phyloP scores from a whole-genome alignment of 2,113 vertebrate genomes.

The Lucifuga dentata region DNA sequence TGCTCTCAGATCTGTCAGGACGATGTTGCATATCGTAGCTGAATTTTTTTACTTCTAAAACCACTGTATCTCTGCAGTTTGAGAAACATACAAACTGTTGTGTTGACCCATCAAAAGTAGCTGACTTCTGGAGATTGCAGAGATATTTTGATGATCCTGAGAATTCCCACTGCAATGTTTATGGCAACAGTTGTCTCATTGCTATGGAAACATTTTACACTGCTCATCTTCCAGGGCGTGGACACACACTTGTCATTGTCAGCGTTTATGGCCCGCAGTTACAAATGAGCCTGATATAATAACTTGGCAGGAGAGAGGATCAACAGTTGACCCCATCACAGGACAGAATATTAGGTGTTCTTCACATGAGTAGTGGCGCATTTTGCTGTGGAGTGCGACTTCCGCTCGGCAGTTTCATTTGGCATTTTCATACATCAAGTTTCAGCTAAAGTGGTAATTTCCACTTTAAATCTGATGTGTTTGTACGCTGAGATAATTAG shows the following conservation, averaged over 20 bases:
- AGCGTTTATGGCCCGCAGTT: constrained; percentile 49
- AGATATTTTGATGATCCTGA: constrained; percentile 29
- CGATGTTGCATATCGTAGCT: constrained; percentile 38
- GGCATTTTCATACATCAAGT: background rate
- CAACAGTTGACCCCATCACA: constrained; percentile 51
- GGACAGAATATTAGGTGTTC: constrained; percentile 63
- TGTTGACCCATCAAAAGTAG: constrained; percentile 15
- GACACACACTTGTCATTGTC: background rate
- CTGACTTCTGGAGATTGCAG: constrained; percentile 6
- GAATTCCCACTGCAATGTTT: constrained; percentile 50
- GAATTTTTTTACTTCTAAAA: constrained; percentile 22
- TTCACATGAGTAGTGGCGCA: background rate
- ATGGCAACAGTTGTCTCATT: constrained; percentile 40
- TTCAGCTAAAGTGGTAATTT: background rate
- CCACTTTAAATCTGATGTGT: background rate
- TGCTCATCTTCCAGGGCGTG: constrained; percentile 20
- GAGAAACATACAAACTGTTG: background rate
- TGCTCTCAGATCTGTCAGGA: constrained; percentile 44
- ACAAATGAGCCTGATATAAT: constrained; percentile 26
- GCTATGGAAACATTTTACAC: constrained; percentile 31
- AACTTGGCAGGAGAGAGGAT: constrained; percentile 23
- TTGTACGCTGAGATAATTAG: background rate
- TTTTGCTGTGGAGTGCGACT: background rate
- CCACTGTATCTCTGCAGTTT: background rate
- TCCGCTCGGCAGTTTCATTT: background rate